Evolutionary conservation across 2,797 vertebrate species (phyloP), one percentile per base, ranked within the genome.

Genomic region (Sebastes iracundus): DNA sequence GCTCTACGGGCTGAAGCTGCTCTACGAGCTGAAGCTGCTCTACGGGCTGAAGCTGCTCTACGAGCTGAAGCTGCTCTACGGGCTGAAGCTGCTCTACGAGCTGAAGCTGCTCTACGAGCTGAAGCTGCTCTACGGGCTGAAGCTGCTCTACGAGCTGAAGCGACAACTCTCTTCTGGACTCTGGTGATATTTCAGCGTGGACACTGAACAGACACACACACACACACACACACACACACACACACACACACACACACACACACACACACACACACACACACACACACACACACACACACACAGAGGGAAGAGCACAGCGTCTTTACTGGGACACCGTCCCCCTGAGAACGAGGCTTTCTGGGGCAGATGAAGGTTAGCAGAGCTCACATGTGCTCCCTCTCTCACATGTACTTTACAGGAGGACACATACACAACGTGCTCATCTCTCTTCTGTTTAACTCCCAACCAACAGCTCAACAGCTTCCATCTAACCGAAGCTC

Each of bases 291-390:
- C 30, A 30, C 30, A 30, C 7, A 30, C 30, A 30, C 30, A 30
- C 7, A 8, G 30, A 30, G 30, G 32, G 49, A 53, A 11, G 23
- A 56, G 56, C 64, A 27, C 49, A 52, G 67, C 49, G 20, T 65
- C 74, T 77, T 82, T 88, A 92, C 86, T 83, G 79, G 88, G 81
- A 82, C 86, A 87, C 69, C 35, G 79, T 80, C 59, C 91, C 66
- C 85, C 7, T 16, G 88, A 86, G 87, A 76, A 72, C 35, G 38
- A 75, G 66, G 64, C 69, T 90, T 90, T 91, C 82, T 91, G 65
- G 90, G 84, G 69, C 88, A 88, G 84, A 78, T 80, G 66, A 83
- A 79, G 84, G 88, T 81, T 61, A 87, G 75, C 53, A 61, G 72
- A 83, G 49, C 70, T 73, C 46, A 60, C 66, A 66, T 49, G 55